Percentiles rank a stretch among this genome's conserved stretches.
These are phyloP conservation scores for Coenonympha arcania DNA, from an alignment of 2,888 invertebrate genomes.

Conservation along the genomic window DNA sequence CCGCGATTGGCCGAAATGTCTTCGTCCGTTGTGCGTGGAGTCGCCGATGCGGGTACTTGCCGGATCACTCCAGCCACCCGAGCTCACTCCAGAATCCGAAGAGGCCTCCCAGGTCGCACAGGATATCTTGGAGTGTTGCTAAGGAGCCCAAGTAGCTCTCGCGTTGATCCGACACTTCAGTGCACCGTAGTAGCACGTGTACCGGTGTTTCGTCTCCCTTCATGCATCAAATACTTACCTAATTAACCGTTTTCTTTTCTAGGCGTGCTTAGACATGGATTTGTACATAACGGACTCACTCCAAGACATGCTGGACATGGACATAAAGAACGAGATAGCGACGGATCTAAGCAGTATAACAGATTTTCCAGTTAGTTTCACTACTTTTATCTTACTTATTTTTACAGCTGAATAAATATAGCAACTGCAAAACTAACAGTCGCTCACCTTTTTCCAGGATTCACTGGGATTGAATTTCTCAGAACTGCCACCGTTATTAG, in stretches of 20 bases:
- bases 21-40: no score
- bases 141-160: no score
- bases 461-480: conserved; percentile 76
- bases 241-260: conserved; percentile 34
- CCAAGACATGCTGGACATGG: conserved; percentile 92
- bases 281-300: conserved; percentile 81
- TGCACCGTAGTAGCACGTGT: no score
- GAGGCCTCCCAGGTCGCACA: no score
- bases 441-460: conserved; percentile 49
- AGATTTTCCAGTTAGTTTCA: conserved; percentile 72
- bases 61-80: no score
- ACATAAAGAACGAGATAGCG: conserved; percentile 89
- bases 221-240: no score
- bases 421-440: not conserved
- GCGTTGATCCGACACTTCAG: no score
- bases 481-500: conserved; percentile 76
- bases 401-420: not conserved
- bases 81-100: no score
- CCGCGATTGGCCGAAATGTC: no score
- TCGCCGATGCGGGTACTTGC: no score
- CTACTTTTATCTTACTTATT: not conserved
- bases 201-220: no score
- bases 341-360: conserved; percentile 82
- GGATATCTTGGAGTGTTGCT: no score
- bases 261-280: conserved; percentile 76